A percentile compares a stretch with the other conserved stretches of the same genome.
Evolutionary conservation across 2,888 invertebrate species (phyloP).

Genomic region (Chrysolina americana): DNA sequence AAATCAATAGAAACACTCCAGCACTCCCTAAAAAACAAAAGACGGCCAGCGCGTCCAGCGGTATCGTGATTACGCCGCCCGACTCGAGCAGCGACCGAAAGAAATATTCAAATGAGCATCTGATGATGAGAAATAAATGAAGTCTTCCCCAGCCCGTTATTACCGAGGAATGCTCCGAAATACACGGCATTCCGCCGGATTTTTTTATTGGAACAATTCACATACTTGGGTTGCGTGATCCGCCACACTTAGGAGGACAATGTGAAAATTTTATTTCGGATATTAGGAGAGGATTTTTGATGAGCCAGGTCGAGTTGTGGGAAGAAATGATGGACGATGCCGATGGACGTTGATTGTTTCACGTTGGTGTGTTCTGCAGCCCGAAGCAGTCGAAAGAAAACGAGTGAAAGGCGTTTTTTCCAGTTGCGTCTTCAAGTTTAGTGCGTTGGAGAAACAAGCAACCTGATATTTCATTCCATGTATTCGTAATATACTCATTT

Average conservation of each 20-base stretch:
- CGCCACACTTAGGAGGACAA: slow-evolving; percentile 47
- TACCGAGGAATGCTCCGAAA: slow-evolving; percentile 63
- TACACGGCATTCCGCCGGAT: slow-evolving; percentile 58
- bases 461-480: no score
- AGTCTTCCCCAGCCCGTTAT: slow-evolving; percentile 61
- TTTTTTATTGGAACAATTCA: slow-evolving; percentile 51
- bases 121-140: slow-evolving; percentile 65
- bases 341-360: not conserved
- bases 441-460: not conserved
- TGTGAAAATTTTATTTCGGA: slow-evolving; percentile 39
- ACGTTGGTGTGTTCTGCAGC: not conserved
- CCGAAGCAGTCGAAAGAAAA: not conserved
- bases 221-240: slow-evolving; percentile 57
- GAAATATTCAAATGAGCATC: slow-evolving; percentile 63
- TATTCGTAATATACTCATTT: no score
- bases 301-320: slow-evolving; percentile 31
- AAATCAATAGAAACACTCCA: not conserved
- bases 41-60: slow-evolving; percentile 16
- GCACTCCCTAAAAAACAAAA: slow-evolving; percentile 16
- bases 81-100: slow-evolving; percentile 14
- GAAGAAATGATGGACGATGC: slow-evolving; percentile 33
- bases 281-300: slow-evolving; percentile 30
- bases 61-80: slow-evolving; percentile 19
- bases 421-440: no score
- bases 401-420: not conserved